Evolutionary conservation across 2,797 vertebrate genomes (phyloP), one percentile per base, ranked within the genome.

Genomic region (Microctenopoma steveboyesi): DNA sequence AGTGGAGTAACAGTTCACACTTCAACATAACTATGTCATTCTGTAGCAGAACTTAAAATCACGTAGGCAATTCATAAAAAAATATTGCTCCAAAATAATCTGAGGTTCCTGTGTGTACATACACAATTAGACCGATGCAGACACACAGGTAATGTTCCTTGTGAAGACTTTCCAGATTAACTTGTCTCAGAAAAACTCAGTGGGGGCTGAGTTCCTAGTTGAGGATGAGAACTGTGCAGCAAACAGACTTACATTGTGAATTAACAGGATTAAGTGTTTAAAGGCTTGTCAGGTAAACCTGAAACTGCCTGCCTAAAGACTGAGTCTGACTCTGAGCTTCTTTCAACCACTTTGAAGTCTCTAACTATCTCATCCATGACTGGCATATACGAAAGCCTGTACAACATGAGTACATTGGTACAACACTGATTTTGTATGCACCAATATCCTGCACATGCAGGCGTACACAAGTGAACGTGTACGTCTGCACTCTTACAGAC

Each of bases 221-320:
- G 86, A 78, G 81, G 77, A 83, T 86, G 86, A 85, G 76, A 85
- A 83, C 75, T 80, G 83, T 61, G 72, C 78, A 71, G 81, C 82
- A 89, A 91, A 91, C 86, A 84, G 89, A 86, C 81, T 92, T 91
- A 91, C 91, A 88, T 89, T 90, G 82, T 88, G 89, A 93, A 93
- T 92, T 90, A 92, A 90, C 81, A 79, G 88, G 90, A 92, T 92
- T 93, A 90, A 83, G 68, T 86, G 79, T 87, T 91, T 89, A 86
- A 89, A 88, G 88, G 90, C 90, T 93, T 93, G 91, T 90, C 87
- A 93, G 89, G 91, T 91, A 93, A 92, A 92, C 86, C 83, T 90
- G 72, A 86, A 89, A 72, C 81, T 83, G 85, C 69, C 86, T 88
- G 84, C 83, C 81, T 78, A 83, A 88, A 91, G 70, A 89, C 87